Percentiles rank a stretch among this genome's conserved stretches.
Conservation (phyloP, 2,888 invertebrate genomes). For the Macaria notata region DNA sequence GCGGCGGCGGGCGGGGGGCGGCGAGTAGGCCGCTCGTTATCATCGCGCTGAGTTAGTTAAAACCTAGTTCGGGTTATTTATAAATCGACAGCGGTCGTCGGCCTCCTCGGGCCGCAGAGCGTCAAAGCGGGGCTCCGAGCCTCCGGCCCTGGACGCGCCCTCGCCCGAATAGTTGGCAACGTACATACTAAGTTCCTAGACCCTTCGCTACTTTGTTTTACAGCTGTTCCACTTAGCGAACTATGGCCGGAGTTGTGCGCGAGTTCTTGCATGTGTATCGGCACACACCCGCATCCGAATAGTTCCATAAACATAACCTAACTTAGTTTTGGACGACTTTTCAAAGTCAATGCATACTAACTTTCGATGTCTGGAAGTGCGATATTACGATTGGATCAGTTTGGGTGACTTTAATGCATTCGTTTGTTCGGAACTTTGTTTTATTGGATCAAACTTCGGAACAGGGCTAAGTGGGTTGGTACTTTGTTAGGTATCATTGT, state of each 20-base stretch:
- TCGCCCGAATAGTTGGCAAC: conserved; percentile 64
- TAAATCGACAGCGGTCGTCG: conserved; percentile 69
- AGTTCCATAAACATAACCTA: conserved; percentile 83
- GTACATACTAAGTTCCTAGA: conserved; percentile 80
- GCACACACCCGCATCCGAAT: conserved; percentile 80
- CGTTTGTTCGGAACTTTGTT: conserved; percentile 79
- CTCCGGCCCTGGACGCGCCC: conserved; percentile 42
- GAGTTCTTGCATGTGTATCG: conserved; percentile 82
- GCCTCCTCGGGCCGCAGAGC: conserved; percentile 38
- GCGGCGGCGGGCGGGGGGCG: conserved; percentile 50
- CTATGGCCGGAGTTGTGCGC: conserved; percentile 80
- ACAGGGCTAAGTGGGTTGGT: conserved; percentile 59
- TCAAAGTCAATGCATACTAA: conserved; percentile 83
- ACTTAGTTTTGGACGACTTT: conserved; percentile 82
- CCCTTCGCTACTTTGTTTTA: conserved; percentile 82
- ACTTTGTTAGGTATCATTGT: conserved; percentile 48
- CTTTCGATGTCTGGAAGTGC: conserved; percentile 80
- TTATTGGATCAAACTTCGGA: conserved; percentile 73
- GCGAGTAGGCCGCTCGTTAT: conserved; percentile 72
- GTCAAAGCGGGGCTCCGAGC: conserved; percentile 42
- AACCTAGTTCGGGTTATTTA: conserved; percentile 80
- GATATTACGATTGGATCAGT: conserved; percentile 81
- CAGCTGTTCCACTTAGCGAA: conserved; percentile 82
- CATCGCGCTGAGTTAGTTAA: conserved; percentile 74
- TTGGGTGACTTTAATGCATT: conserved; percentile 79